phyloP scores from a whole-genome alignment of 2,888 invertebrate genomes.

The Teleiodes luculella region DNA sequence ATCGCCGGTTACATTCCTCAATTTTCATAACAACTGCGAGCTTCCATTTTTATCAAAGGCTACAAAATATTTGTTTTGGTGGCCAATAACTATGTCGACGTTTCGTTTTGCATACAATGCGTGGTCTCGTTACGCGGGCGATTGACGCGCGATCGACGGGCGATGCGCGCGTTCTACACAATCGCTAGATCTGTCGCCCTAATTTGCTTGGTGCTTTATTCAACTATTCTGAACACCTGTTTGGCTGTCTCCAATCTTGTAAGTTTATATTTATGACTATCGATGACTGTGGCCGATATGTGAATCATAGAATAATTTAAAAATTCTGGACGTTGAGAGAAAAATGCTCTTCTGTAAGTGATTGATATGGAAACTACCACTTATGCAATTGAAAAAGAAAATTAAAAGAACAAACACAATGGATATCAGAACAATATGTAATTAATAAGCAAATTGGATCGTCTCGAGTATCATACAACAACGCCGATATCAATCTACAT shows the following conservation, averaged over 20 bases:
- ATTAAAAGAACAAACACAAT: conserved; percentile 8
- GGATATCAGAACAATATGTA: conserved; percentile 9
- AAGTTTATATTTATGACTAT: background rate
- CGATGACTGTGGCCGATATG: background rate
- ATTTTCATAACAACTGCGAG: background rate
- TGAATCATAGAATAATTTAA: background rate
- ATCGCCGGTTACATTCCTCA: background rate
- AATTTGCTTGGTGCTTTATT: conserved; percentile 45
- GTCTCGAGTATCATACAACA: conserved; percentile 5
- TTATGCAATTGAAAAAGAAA: conserved; percentile 5
- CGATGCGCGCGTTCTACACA: conserved; percentile 31
- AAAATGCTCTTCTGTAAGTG: background rate
- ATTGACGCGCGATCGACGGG: conserved; percentile 29
- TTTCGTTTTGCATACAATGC: conserved; percentile 26
- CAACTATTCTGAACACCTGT: conserved; percentile 18
- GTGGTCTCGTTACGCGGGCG: conserved; percentile 37
- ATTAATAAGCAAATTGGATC: conserved; percentile 11
- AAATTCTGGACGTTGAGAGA: background rate
- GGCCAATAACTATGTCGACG: conserved; percentile 22
- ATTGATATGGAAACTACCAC: background rate
- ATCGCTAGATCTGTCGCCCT: conserved; percentile 47
- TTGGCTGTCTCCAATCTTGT: background rate
- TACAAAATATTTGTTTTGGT: conserved; percentile 12
- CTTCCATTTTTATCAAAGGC: background rate
- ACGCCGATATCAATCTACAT: conserved; percentile 8